Evolutionary conservation across 2,888 invertebrate species (phyloP), one percentile per base, ranked within the genome.

Genomic region (Leptopilina myrica): DNA sequence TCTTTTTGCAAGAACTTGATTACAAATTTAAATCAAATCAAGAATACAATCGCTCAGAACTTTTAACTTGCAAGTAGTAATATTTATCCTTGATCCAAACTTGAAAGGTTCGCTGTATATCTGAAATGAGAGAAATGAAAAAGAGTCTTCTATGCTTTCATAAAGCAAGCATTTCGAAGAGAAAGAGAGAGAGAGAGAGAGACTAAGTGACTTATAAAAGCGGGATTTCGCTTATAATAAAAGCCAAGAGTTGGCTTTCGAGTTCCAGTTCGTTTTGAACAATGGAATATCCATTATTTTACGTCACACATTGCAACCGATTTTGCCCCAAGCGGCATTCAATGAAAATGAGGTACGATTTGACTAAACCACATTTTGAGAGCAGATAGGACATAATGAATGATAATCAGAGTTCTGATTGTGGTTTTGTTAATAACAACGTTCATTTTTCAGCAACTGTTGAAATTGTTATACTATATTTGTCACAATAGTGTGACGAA

Each of bases 261-360:
- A 49, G 14, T 11, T 26, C 49, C 12, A 53, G 26, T 69, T 53
- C 69, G 33, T 33, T 69, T n/a, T 53, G 69, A 69, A 69, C 53
- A 69, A 69, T 69, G 69, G 69, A 53, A 69, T 53, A 69, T n/a
- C 69, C 69, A 69, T 69, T 69, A 69, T 69, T 69, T 53, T 53
- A 69, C 26, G 69, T 53, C 69, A 69, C 53, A 53, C 69, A 69
- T 69, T 53, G 33, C 33, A 69, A 53, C 53, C 69, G 53, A 69
- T 69, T 53, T 69, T 53, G 49, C 53, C 26, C 49, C 69, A 20
- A 69, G 20, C 14, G 46, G 26, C 49, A 69, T 69, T 69, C 26
- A 69, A 53, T 69, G 53, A 53, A 69, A 69, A 69, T 69, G 69
- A 53, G 69, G 53, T 69, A 69, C 53, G 53, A 69, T 69, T 69